phyloP scores from a whole-genome alignment of 2,888 invertebrate species.

The Suillia variegata region DNA sequence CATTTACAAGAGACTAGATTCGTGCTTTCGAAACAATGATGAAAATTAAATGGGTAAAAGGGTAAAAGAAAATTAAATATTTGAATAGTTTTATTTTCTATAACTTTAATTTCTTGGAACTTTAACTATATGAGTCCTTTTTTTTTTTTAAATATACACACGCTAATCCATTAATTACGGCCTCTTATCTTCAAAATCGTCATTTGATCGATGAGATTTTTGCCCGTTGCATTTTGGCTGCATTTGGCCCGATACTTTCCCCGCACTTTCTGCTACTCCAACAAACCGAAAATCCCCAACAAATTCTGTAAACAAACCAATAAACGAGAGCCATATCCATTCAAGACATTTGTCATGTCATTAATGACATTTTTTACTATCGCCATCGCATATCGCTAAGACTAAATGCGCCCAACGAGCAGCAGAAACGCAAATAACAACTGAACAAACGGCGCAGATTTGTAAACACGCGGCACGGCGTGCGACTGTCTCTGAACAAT shows the following conservation, averaged over 20 bases:
- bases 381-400: background rate
- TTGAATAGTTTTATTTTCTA: too few relatives aligned
- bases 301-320: slow-evolving; percentile 6
- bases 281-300: slow-evolving; percentile 5
- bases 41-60: too few relatives aligned
- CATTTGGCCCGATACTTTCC: background rate
- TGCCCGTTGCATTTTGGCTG: background rate
- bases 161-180: too few relatives aligned
- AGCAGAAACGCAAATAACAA: slow-evolving; percentile 1
- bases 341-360: slow-evolving; percentile 34
- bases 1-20: too few relatives aligned
- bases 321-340: slow-evolving; percentile 11
- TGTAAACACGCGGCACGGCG: background rate
- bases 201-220: slow-evolving; percentile 16
- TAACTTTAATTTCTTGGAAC: too few relatives aligned
- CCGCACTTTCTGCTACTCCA: slow-evolving; percentile 2
- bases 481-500: background rate
- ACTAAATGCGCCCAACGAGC: background rate
- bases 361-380: slow-evolving; percentile 29
- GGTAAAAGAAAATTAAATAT: too few relatives aligned
- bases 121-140: too few relatives aligned
- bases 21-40: too few relatives aligned
- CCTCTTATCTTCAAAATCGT: background rate
- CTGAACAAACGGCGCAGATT: slow-evolving; percentile 14
- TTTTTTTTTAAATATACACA: too few relatives aligned